Percentiles rank a stretch among this genome's conserved stretches.
Conservation (phyloP, 2,113 vertebrate genomes). For the Panthera uncia region DNA sequence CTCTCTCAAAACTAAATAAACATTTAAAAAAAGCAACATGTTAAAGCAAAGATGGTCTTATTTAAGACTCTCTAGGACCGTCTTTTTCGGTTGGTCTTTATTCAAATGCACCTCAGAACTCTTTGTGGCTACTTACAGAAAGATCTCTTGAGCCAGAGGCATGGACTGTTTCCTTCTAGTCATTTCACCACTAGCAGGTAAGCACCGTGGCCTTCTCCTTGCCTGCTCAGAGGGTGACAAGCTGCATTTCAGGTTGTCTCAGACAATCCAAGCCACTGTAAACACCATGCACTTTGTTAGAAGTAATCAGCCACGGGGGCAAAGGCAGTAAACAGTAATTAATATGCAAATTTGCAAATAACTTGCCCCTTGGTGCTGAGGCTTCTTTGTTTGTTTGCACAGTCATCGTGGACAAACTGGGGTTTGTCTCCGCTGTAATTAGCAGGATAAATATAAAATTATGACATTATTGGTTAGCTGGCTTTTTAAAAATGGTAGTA, state of each 20-base stretch:
- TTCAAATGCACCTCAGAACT: slow-evolving; percentile 8
- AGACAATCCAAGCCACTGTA: slow-evolving; percentile 48
- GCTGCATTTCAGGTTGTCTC: neutral
- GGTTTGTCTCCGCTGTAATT: slow-evolving; percentile 78
- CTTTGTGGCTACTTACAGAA: neutral
- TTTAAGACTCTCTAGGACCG: neutral
- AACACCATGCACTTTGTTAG: slow-evolving; percentile 71
- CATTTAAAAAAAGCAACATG: too few relatives aligned
- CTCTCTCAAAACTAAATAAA: too few relatives aligned
- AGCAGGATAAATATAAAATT: slow-evolving; percentile 81
- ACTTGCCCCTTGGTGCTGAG: slow-evolving; percentile 74
- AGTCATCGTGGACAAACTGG: slow-evolving; percentile 65
- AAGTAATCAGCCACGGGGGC: slow-evolving; percentile 55
- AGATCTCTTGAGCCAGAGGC: neutral
- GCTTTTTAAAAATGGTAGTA: slow-evolving; percentile 55
- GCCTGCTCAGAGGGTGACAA: neutral
- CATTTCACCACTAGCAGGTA: neutral
- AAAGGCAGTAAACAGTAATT: slow-evolving; percentile 78
- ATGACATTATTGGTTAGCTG: slow-evolving; percentile 57
- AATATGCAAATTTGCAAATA: slow-evolving; percentile 84
- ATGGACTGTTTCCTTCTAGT: neutral
- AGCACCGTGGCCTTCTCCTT: neutral
- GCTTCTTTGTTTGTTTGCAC: slow-evolving; percentile 83
- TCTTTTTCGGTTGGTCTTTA: neutral
- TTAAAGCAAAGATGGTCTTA: neutral